These are phyloP conservation scores for Xiphorhynchus erythropygius DNA, from an alignment of 2,797 vertebrate species.

Conservation along the genomic window DNA sequence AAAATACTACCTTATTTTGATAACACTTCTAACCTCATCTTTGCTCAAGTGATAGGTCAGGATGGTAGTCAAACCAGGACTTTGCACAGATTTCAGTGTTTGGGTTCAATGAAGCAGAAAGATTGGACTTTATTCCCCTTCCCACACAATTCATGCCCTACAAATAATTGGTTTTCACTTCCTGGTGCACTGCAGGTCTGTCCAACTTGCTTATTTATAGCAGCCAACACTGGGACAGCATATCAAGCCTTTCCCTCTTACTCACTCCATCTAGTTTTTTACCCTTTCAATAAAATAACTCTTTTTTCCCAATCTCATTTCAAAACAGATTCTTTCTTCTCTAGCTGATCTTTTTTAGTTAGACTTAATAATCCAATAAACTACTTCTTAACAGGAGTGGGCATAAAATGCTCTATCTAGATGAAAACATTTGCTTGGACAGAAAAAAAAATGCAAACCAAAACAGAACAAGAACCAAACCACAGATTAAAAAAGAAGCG, in stretches of 20 bases:
- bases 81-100: neutral
- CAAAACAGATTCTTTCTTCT: neutral
- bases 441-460: neutral
- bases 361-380: neutral
- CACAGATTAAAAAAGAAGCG: neutral
- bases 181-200: constrained; percentile 15
- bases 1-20: neutral
- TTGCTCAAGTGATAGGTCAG: neutral
- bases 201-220: neutral
- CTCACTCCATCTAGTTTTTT: neutral
- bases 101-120: constrained; percentile 21
- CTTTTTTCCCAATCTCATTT: neutral
- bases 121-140: constrained; percentile 31
- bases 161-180: constrained; percentile 32
- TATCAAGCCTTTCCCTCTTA: neutral
- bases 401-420: neutral
- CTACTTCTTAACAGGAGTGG: neutral
- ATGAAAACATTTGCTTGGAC: neutral
- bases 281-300: neutral
- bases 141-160: constrained; percentile 29
- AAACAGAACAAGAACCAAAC: no score
- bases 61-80: neutral
- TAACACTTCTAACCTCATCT: neutral
- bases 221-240: neutral
- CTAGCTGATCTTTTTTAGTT: neutral